These are phyloP conservation scores for Oophaga sylvatica DNA, from an alignment of 2,797 vertebrate genomes.

Conservation along the genomic window DNA sequence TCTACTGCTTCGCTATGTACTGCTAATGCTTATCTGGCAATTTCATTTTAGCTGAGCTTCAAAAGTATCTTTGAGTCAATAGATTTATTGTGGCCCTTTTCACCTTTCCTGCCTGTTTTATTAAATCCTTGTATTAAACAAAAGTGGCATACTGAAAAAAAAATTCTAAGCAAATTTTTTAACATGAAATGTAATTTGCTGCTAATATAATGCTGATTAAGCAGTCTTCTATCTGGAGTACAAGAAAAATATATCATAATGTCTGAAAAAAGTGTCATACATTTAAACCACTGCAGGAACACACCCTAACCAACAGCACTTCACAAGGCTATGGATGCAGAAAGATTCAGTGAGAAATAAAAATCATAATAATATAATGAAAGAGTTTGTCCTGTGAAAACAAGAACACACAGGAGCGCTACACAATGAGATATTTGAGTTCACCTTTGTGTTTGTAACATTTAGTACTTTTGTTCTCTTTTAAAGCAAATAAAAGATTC, in stretches of 20 bases:
- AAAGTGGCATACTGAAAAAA: not conserved
- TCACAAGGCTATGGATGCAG: not conserved
- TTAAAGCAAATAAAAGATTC: constrained; percentile 23
- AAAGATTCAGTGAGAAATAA: not conserved
- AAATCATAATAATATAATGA: not conserved
- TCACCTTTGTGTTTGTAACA: constrained; percentile 7
- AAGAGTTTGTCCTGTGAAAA: constrained; percentile 13
- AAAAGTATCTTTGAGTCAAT: no score
- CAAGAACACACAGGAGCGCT: not conserved
- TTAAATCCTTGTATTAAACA: no score
- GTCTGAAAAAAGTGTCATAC: not conserved
- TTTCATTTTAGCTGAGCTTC: no score
- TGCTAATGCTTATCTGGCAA: no score
- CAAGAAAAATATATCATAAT: not conserved
- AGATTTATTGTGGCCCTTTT: no score
- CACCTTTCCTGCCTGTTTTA: no score
- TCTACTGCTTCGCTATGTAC: no score
- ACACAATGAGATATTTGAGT: not conserved
- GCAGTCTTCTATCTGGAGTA: no score
- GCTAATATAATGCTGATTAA: not conserved
- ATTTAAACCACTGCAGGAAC: not conserved
- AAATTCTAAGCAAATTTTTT: not conserved
- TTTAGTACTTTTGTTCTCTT: constrained; percentile 14
- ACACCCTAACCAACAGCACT: not conserved
- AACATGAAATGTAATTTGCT: not conserved